Percentiles rank a stretch among this genome's conserved stretches.
These are phyloP conservation scores for Semnopithecus entellus DNA, from an alignment of 2,113 vertebrate genomes.

Conservation along the genomic window DNA sequence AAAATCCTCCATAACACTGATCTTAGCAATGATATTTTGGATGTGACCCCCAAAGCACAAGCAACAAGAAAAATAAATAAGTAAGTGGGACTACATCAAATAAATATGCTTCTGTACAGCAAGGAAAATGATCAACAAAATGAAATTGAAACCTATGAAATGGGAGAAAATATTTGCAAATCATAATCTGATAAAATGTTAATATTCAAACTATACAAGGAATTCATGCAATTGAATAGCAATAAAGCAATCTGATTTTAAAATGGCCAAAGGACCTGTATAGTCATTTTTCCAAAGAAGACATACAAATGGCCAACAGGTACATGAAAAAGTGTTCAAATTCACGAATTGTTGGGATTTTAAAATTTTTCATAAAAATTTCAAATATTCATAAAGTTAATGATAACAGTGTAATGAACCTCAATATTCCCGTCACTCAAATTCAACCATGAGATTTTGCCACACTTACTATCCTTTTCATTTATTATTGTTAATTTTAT, in stretches of 20 bases:
- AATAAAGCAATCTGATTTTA: neutral
- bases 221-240: neutral
- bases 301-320: neutral
- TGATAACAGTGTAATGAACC: neutral
- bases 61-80: neutral
- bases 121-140: neutral
- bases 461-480: neutral
- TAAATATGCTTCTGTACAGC: neutral
- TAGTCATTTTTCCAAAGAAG: neutral
- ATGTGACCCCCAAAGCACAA: neutral
- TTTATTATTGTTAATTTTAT: neutral
- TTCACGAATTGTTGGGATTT: neutral
- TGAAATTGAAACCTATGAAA: neutral
- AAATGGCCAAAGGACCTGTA: neutral
- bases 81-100: neutral
- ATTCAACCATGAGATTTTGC: neutral
- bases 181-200: neutral
- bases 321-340: neutral
- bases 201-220: neutral
- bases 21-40: neutral
- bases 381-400: neutral
- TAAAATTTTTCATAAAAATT: neutral
- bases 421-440: neutral
- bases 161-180: neutral
- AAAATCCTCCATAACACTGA: neutral